These are phyloP conservation scores for Cephalophus harveyi DNA, from an alignment of 2,113 vertebrate species.

Conservation along the genomic window DNA sequence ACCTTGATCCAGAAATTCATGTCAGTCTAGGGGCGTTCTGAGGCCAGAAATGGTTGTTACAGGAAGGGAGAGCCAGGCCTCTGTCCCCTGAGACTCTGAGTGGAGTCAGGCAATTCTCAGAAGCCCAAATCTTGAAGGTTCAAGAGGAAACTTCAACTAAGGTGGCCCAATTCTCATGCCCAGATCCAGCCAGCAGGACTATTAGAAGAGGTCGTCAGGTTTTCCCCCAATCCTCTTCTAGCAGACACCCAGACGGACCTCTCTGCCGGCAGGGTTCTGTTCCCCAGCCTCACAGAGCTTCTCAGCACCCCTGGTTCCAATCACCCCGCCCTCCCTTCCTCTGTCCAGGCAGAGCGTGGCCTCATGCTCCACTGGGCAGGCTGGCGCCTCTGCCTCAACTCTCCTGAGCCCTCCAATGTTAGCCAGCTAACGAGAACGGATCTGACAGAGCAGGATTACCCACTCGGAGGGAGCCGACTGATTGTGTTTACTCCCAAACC, in stretches of 20 bases:
- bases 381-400: constrained; percentile 28
- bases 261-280: not conserved
- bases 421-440: constrained; percentile 62
- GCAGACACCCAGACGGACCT: not conserved
- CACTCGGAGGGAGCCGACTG: constrained; percentile 70
- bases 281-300: not conserved
- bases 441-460: constrained; percentile 78
- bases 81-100: not conserved
- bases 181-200: not conserved
- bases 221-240: too few species aligned
- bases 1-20: not conserved
- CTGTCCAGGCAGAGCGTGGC: not conserved
- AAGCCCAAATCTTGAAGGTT: not conserved
- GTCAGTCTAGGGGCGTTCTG: not conserved
- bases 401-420: not conserved
- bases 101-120: not conserved
- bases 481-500: constrained; percentile 82
- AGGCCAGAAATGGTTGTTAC: not conserved
- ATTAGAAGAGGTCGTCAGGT: not conserved
- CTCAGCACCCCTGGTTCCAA: not conserved
- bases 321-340: not conserved
- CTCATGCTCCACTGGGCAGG: not conserved
- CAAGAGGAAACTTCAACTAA: not conserved
- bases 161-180: not conserved
- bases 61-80: not conserved